phyloP scores from a whole-genome alignment of 2,888 invertebrate species.

The Drosophila peninsularis region DNA sequence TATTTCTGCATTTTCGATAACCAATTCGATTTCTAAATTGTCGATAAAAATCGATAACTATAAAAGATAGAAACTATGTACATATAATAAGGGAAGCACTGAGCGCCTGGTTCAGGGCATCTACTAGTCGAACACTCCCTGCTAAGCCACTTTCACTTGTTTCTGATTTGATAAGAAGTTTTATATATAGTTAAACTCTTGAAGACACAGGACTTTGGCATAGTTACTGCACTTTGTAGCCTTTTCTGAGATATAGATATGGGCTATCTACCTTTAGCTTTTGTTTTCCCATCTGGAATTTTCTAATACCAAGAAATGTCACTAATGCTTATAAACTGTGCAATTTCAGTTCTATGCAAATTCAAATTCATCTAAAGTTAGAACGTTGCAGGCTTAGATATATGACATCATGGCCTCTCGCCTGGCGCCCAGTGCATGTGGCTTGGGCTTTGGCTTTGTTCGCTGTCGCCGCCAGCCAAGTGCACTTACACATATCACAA shows the following conservation, averaged over 20 bases:
- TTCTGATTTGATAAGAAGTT: neutral
- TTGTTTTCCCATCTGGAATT: neutral
- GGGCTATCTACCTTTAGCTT: neutral
- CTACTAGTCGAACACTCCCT: neutral
- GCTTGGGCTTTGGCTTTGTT: slow-evolving; percentile 24
- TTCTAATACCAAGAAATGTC: neutral
- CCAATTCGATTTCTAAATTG: no score
- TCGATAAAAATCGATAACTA: no score
- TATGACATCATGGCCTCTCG: slow-evolving; percentile 67
- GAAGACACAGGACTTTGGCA: neutral
- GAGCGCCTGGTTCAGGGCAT: neutral
- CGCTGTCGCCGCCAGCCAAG: slow-evolving; percentile 52
- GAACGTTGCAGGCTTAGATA: no score
- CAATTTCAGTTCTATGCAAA: no score
- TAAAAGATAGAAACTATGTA: no score
- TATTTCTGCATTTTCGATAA: no score
- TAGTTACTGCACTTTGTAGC: neutral
- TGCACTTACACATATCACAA: slow-evolving; percentile 65
- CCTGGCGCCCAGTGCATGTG: slow-evolving; percentile 18
- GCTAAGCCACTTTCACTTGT: neutral
- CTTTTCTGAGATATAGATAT: neutral
- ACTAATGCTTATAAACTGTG: neutral
- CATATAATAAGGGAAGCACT: no score
- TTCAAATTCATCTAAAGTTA: no score
- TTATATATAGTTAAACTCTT: no score